Evolutionary conservation across 2,113 vertebrate genomes (phyloP), one percentile per base, ranked within the genome.

Genomic region (Canis aureus): DNA sequence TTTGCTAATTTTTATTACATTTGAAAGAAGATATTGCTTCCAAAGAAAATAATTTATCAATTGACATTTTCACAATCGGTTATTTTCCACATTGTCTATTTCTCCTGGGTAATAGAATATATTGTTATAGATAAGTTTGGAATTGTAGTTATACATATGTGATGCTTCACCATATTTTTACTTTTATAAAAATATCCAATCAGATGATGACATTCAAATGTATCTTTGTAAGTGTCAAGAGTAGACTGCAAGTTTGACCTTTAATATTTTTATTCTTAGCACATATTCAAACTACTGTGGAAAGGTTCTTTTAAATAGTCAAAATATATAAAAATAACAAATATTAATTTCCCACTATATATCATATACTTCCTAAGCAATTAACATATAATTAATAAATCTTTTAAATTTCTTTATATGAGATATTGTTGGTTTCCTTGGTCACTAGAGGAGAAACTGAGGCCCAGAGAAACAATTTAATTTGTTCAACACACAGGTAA

Each of bases 221-320:
- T 73, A 76, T 67, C 73, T 92, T 64, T 27, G 32, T 15, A 84
- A 29, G 59, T 59, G 7, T 51, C 51, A 60, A 51, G 15, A 49
- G 59, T 59, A 83, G 23, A 67, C 13, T 67, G 22, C 9, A 93
- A 66, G 17, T n/a, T 10, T 66, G 29, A 83, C 57, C 79, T 59
- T 84, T 38, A 96, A 83, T 74, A 49, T 89, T 89, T 83, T 96
- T 76, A 60, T 76, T 60, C 19, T 83, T 7, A 84, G 16, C 35
- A 67, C 29, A 59, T 59, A 38, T 35, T 93, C 51, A 89, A 60
- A 9, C 4, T 29, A 83, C 29, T 76, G 11, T 71, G 16, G 69
- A 79, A 74, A 32, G 4, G 25, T 80, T 35, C 7, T 64, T 86
- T 83, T 35, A 83, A 84, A 38, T 12, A 69, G 32, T 38, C 19